Base-by-base conservation (phyloP, 2,797 vertebrate genomes). In the Furcifer pardalis region DNA sequence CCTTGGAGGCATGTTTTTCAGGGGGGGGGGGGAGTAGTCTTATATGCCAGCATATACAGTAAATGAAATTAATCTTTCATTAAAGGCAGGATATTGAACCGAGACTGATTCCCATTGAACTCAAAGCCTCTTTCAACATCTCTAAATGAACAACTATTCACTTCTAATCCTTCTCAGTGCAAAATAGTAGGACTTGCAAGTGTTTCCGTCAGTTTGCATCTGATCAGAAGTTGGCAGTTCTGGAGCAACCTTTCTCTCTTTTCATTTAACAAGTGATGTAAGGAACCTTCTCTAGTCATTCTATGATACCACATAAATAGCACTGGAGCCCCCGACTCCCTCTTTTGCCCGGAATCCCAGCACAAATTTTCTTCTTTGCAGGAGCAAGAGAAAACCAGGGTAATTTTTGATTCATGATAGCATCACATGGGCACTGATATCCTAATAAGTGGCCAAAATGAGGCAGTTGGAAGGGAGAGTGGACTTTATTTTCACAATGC, bases 191-290 rank as follows among this genome's bases (percentile, higher is more conserved):
- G 52, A 66, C n/a, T 27, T 40, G 13, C 25, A 79, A 72, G n/a
- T 25, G 27, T 42, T 69, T 79, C 66, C 56, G 4, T 84, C 83
- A 78, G 52, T 84, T 79, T 37, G 66, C 76, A 84, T 84, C 56
- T 71, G 35, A 79, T 79, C 77, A 84, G 17, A 49, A 30, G 32
- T 25, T 84, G 69, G 77, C 83, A 84, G 60, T 75, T 74, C 77
- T 75, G 32, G 84, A 75, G 69, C 59, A 80, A 73, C 35, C n/a
- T 35, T 1, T 78, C 66, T 78, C 83, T 32, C 66, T 46, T 60
- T 69, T 56, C 75, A 78, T 71, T 78, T 49, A 72, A 72, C 76
- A 62, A 49, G 30, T 65, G 71, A 77, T 30, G 30, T 44, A 84
- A 84, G 52, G 37, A 32, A 30, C 52, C 65, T 44, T 4, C 44